A percentile compares a stretch with the other conserved stretches of the same genome.
Evolutionary conservation across 1,140 invertebrate genomes (phyloP).

Genomic region (Papilio helenus): DNA sequence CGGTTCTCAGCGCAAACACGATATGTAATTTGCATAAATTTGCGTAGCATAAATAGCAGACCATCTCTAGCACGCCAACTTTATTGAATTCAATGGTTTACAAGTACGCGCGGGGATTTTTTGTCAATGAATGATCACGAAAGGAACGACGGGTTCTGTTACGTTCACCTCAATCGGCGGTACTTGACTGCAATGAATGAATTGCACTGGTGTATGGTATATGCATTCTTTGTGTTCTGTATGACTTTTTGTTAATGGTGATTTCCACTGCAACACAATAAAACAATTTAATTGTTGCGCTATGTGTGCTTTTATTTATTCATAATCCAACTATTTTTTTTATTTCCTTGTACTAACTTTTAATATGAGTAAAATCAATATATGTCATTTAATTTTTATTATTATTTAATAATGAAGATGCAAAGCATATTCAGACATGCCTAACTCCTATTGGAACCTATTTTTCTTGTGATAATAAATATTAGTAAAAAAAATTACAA

Average conservation of each 20-base stretch:
- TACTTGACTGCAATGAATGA: constrained; percentile 44
- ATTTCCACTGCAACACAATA: too few species aligned
- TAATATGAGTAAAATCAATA: too few species aligned
- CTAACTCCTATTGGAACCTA: too few species aligned
- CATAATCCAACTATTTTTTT: too few species aligned
- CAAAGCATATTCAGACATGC: too few species aligned
- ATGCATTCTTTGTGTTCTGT: constrained; percentile 3
- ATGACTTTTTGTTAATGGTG: not conserved
- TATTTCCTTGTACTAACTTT: too few species aligned
- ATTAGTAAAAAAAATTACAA: too few species aligned
- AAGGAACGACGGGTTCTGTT: constrained; percentile 49
- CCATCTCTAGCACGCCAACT: constrained; percentile 17
- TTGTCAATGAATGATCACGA: constrained; percentile 60
- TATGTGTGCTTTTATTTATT: too few species aligned
- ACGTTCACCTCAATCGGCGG: constrained; percentile 42
- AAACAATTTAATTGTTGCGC: too few species aligned
- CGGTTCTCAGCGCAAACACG: not conserved
- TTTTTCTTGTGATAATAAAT: too few species aligned
- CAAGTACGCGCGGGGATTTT: constrained; percentile 40
- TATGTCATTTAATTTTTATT: too few species aligned
- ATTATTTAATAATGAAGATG: too few species aligned
- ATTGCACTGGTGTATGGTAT: constrained; percentile 35
- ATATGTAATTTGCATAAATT: constrained; percentile 21
- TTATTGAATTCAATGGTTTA: constrained; percentile 37
- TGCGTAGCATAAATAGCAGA: constrained; percentile 13